Conservation (phyloP, 2,888 invertebrate genomes). For the Cancer borealis region DNA sequence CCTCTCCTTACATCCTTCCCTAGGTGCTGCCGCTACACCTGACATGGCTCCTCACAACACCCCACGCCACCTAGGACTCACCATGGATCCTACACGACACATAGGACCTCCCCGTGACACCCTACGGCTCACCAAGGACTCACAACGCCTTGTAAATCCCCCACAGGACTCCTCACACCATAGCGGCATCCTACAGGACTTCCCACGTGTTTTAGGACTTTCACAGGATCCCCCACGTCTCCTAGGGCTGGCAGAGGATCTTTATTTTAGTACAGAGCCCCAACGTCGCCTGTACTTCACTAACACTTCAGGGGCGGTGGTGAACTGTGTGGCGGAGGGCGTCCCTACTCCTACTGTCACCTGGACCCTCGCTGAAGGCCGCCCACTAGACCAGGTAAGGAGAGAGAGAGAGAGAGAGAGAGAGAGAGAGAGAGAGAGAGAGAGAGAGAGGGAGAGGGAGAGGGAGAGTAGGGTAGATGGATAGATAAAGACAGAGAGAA, state of each 20-base stretch:
- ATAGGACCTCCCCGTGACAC: background rate
- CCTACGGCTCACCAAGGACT: background rate
- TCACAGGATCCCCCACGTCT: background rate
- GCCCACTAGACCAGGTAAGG: slow-evolving; percentile 44
- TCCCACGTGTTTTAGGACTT: background rate
- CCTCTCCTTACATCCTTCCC: background rate
- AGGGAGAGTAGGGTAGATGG: background rate
- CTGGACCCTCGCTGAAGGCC: slow-evolving; percentile 46
- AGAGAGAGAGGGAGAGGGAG: background rate
- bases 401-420: background rate
- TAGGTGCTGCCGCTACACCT: background rate
- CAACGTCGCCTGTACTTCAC: slow-evolving; percentile 50
- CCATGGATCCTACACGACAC: background rate
- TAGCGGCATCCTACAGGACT: background rate
- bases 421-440: background rate
- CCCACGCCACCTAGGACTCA: background rate
- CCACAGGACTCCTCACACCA: background rate
- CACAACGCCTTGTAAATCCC: background rate
- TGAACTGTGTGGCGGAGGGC: slow-evolving; percentile 59
- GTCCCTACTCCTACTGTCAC: slow-evolving; percentile 52
- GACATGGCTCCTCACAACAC: background rate
- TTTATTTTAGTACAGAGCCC: slow-evolving; percentile 23
- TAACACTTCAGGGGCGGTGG: slow-evolving; percentile 42
- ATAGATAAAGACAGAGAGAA: background rate
- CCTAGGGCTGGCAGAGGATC: background rate